Evolutionary conservation across 2,888 invertebrate genomes (phyloP).

Genomic region (Elmis aenea): DNA sequence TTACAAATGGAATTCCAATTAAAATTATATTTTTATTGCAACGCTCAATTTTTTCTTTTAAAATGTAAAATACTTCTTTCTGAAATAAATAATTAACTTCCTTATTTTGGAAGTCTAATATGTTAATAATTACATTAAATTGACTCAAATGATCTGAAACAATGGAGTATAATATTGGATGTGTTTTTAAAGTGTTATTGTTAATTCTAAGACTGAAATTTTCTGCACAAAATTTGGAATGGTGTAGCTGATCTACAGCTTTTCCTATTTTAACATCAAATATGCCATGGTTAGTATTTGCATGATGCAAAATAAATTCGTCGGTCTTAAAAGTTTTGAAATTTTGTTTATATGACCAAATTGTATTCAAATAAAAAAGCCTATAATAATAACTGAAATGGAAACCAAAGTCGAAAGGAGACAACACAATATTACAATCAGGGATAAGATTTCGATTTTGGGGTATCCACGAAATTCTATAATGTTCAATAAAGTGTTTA

Average conservation of each 20-base stretch:
- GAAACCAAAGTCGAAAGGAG: background rate
- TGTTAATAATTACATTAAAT: conserved; percentile 25
- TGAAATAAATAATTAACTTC: conserved; percentile 30
- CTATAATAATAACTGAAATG: background rate
- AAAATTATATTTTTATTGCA: conserved; percentile 32
- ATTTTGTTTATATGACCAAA: background rate
- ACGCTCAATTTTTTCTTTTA: conserved; percentile 19
- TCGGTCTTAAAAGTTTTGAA: background rate
- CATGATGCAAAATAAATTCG: background rate
- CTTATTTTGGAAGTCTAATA: conserved; percentile 26
- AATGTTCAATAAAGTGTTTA: conserved; percentile 55
- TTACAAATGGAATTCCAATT: conserved; percentile 36
- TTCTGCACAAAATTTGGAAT: conserved; percentile 54
- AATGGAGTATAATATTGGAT: too few relatives aligned
- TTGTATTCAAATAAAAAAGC: background rate
- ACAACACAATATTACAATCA: background rate
- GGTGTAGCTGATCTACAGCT: conserved; percentile 51
- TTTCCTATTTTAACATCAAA: conserved; percentile 48
- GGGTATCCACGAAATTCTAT: conserved; percentile 44
- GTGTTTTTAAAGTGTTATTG: too few relatives aligned
- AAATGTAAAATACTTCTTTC: conserved; percentile 24
- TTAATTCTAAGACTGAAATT: conserved; percentile 9
- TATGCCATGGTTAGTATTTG: conserved; percentile 7
- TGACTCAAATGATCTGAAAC: conserved; percentile 7
- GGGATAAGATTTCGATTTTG: too few relatives aligned